Evolutionary conservation across 2,797 vertebrate genomes (phyloP).

Genomic region (Agapornis canus): DNA sequence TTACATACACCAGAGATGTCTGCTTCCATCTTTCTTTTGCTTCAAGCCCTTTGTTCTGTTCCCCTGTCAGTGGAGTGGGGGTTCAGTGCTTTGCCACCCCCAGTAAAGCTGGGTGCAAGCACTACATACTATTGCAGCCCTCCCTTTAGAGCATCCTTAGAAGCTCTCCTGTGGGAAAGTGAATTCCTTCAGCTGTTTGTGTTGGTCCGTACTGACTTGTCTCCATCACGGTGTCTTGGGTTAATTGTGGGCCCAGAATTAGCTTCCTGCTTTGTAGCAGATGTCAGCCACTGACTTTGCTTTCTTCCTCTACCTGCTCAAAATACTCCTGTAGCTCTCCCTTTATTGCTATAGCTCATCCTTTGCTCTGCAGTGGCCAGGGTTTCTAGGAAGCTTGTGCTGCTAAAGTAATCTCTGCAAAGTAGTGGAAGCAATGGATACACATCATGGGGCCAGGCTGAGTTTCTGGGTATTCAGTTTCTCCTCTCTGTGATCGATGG

Average conservation of each 20-base stretch:
- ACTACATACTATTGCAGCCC: conserved; percentile 12
- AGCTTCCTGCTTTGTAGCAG: conserved; percentile 26
- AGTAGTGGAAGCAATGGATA: background rate
- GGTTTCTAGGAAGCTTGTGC: conserved; percentile 43
- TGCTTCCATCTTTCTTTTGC: conserved; percentile 5
- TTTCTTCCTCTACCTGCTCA: background rate
- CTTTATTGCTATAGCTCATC: conserved; percentile 12
- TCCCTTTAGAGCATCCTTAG: conserved; percentile 26
- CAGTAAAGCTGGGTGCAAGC: conserved; percentile 16
- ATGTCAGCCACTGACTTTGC: conserved; percentile 13
- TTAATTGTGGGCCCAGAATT: conserved; percentile 43
- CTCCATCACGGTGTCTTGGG: conserved; percentile 1
- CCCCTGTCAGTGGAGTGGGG: conserved; percentile 13
- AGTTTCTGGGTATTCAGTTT: background rate
- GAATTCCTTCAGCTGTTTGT: conserved; percentile 51
- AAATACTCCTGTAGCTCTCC: conserved; percentile 25
- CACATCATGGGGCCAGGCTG: background rate
- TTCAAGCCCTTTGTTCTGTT: background rate
- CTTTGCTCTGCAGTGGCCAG: conserved; percentile 1
- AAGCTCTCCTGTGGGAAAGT: conserved; percentile 48
- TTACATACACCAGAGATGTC: background rate
- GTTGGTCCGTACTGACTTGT: conserved; percentile 31
- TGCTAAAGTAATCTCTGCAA: background rate
- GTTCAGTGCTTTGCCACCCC: conserved; percentile 20
- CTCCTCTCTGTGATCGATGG: background rate